Base-by-base conservation (phyloP, 2,797 vertebrate species). In the Acropternis orthonyx region DNA sequence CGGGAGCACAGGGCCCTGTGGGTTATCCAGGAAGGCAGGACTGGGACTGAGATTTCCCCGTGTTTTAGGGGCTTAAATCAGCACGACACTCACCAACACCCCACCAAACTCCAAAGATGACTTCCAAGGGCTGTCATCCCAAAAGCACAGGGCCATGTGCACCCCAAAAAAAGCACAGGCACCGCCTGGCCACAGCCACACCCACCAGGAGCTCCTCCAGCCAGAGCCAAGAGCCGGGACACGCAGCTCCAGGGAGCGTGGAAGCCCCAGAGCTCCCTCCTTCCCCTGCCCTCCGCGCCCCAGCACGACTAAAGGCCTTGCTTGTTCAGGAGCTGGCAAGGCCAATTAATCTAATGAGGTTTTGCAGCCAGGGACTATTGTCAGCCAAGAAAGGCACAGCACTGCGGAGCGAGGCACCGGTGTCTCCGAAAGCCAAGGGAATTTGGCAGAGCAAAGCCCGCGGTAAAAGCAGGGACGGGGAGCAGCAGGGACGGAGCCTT, bases 311-410 rank as follows among this genome's bases (percentile, higher is more conserved):
- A 93, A 92, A 96, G 95, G 95, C 80, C 92, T 87, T 67, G 91
- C 90, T 94, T 90, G 88, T 93, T 94, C 94, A 76, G 88, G 75
- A 95, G 93, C 95, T 95, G 94, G 95, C 92, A 95, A 92, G 94
- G 93, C 92, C 94, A 97, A 95, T 97, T 95, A 97, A 95, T 94
- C 92, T 96, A 96, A 96, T 92, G 86, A 97, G 95, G 94, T 90
- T 97, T 95, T 96, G 95, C 95, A 95, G 96, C 93, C 86, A 95
- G 95, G 83, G 95, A 94, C 95, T 44, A 86, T 93, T 84, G 95
- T 94, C 92, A 97, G 93, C 93, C 93, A 90, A 85, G 93, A 94
- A 92, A 94, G 95, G 90, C 96, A 90, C 58, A 88, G 92, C 8
- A 10, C 95, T 71, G 93, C 90, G 0, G 88, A 83, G 83, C 26